Percentiles rank a stretch among this genome's conserved stretches.
phyloP scores from a whole-genome alignment of 2,888 invertebrate genomes.

The Rhingia rostrata region DNA sequence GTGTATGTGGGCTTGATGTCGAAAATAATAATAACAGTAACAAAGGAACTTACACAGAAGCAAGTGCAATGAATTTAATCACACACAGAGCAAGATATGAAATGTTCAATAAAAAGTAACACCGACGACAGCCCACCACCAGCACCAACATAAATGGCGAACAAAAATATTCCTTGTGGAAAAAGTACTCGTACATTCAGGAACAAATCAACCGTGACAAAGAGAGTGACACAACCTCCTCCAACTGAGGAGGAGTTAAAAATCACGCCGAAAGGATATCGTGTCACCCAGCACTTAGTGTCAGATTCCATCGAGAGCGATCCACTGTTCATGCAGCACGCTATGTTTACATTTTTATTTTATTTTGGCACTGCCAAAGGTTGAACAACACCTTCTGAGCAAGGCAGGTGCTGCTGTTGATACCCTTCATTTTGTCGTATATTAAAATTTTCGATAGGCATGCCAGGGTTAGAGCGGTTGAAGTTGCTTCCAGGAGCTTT shows the following conservation, averaged over 20 bases:
- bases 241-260: conserved; percentile 59
- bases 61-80: conserved; percentile 74
- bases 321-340: conserved; percentile 66
- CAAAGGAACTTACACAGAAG: conserved; percentile 57
- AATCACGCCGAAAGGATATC: conserved; percentile 68
- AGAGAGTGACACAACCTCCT: conserved; percentile 40
- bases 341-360: conserved; percentile 35
- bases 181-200: conserved; percentile 44
- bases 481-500: too few species aligned
- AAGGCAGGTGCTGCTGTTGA: conserved; percentile 49
- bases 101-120: conserved; percentile 48
- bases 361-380: neutral
- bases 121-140: neutral
- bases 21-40: conserved; percentile 70
- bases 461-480: neutral
- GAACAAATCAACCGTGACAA: conserved; percentile 65
- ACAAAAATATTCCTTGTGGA: conserved; percentile 20
- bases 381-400: conserved; percentile 5
- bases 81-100: conserved; percentile 43
- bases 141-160: conserved; percentile 1
- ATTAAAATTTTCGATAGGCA: conserved; percentile 30
- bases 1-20: neutral
- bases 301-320: conserved; percentile 68
- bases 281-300: conserved; percentile 75
- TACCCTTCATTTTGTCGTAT: conserved; percentile 40